Evolutionary conservation across 2,797 vertebrate species (phyloP).

Genomic region (Helostoma temminkii): DNA sequence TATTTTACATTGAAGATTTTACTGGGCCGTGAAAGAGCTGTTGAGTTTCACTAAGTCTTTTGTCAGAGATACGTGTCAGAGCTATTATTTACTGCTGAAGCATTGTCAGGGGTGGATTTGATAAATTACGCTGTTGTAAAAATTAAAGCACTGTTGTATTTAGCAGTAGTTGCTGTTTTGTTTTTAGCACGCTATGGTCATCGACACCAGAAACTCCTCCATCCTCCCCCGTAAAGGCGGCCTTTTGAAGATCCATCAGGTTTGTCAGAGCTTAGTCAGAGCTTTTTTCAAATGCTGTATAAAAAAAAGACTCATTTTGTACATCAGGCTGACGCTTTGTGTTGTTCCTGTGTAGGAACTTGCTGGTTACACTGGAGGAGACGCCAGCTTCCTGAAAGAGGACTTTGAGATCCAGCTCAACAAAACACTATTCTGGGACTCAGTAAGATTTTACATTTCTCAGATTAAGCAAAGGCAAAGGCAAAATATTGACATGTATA

Average conservation of each 20-base stretch:
- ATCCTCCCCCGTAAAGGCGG: conserved; percentile 93
- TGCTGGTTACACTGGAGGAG: conserved; percentile 95
- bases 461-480: no score
- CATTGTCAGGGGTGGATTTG: not conserved
- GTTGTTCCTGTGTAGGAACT: conserved; percentile 86
- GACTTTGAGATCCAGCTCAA: conserved; percentile 97
- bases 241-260: conserved; percentile 97
- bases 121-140: not conserved
- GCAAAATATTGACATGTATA: no score
- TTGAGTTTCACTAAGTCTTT: not conserved
- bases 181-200: conserved; percentile 93
- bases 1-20: not conserved
- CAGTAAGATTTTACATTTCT: conserved; percentile 82
- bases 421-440: conserved; percentile 89
- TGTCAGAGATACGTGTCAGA: not conserved
- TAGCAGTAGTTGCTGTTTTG: not conserved
- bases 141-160: not conserved
- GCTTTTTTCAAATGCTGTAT: not conserved
- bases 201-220: conserved; percentile 94
- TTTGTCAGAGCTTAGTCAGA: conserved; percentile 57
- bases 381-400: conserved; percentile 95
- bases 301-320: not conserved
- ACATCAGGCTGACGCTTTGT: not conserved
- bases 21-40: not conserved
- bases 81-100: not conserved